Percentiles rank a stretch among this genome's conserved stretches.
Evolutionary conservation across 2,797 vertebrate genomes (phyloP).

Genomic region (Pseudocheirus occidentalis): DNA sequence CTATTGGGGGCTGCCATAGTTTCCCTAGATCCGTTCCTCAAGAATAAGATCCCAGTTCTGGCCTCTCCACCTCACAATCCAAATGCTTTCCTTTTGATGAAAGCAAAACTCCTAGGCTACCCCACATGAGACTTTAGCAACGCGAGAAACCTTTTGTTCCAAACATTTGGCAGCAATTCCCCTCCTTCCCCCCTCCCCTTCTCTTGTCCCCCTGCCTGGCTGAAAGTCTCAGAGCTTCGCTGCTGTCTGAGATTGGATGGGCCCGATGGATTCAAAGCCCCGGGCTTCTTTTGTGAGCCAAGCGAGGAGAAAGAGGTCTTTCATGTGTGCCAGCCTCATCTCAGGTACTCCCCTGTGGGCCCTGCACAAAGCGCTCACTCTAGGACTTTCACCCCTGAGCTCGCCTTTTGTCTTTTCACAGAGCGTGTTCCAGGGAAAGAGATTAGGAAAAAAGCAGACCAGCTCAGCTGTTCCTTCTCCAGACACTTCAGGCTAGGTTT

Average conservation of each 20-base stretch:
- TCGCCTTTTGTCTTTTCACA: conserved; percentile 19
- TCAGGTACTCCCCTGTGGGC: conserved; percentile 58
- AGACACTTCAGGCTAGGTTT: not conserved
- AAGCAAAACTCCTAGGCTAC: conserved; percentile 69
- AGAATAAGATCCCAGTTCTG: conserved; percentile 53
- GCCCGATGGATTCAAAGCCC: conserved; percentile 63
- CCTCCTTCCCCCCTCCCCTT: not conserved
- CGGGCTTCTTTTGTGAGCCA: conserved; percentile 57
- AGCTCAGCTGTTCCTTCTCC: not conserved
- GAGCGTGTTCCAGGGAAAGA: not conserved
- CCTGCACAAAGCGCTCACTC: not conserved
- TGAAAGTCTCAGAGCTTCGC: conserved; percentile 28
- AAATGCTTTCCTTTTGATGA: conserved; percentile 25
- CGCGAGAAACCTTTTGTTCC: conserved; percentile 58
- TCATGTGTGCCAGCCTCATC: conserved; percentile 33
- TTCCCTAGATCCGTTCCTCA: conserved; percentile 22
- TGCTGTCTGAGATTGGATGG: conserved; percentile 56
- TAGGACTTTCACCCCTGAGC: conserved; percentile 25
- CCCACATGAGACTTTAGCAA: conserved; percentile 29
- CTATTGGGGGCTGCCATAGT: not conserved
- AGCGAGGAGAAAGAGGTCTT: conserved; percentile 64
- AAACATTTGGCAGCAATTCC: conserved; percentile 36
- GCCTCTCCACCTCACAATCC: conserved; percentile 32
- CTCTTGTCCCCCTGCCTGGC: conserved; percentile 49
- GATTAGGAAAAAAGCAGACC: not conserved